A percentile compares a stretch with the other conserved stretches of the same genome.
Conservation (phyloP, 2,797 vertebrate genomes). For the Percopsis omiscomaycus region DNA sequence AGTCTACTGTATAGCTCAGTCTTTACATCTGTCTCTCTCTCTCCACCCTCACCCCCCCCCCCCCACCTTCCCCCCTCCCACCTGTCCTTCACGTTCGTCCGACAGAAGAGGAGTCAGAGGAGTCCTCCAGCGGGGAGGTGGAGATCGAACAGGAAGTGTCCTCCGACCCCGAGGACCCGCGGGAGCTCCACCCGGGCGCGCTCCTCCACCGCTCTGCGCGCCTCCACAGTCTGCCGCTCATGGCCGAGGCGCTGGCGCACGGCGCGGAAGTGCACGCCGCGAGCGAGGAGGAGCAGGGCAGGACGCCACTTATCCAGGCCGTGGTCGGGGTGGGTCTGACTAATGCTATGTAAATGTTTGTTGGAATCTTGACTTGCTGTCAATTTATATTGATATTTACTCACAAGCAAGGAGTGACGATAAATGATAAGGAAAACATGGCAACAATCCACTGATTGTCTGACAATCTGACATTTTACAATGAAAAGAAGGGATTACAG, state of each 20-base stretch:
- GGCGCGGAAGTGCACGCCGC: constrained; percentile 88
- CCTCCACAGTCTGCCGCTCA: constrained; percentile 85
- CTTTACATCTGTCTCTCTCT: neutral
- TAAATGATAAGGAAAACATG: too few relatives aligned
- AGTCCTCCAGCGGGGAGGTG: constrained; percentile 88
- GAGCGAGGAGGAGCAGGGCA: constrained; percentile 86
- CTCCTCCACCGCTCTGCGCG: constrained; percentile 83
- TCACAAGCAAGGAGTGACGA: too few relatives aligned
- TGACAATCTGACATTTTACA: too few relatives aligned
- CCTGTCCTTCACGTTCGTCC: neutral
- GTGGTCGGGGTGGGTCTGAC: constrained; percentile 84
- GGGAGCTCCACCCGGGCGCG: constrained; percentile 85
- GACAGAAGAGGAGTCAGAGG: constrained; percentile 86
- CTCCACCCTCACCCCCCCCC: too few relatives aligned
- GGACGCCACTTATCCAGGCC: constrained; percentile 90
- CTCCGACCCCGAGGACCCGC: constrained; percentile 85
- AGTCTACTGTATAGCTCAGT: neutral
- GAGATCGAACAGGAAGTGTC: constrained; percentile 85
- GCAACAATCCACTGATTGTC: too few relatives aligned
- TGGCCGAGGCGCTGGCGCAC: constrained; percentile 90
- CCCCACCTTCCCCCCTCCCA: neutral
- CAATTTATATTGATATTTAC: too few relatives aligned
- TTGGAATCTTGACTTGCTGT: too few relatives aligned
- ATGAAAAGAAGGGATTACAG: too few relatives aligned
- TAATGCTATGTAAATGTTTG: too few relatives aligned